Conservation (phyloP, 1,140 invertebrate species). For the Lucilia cuprina region DNA sequence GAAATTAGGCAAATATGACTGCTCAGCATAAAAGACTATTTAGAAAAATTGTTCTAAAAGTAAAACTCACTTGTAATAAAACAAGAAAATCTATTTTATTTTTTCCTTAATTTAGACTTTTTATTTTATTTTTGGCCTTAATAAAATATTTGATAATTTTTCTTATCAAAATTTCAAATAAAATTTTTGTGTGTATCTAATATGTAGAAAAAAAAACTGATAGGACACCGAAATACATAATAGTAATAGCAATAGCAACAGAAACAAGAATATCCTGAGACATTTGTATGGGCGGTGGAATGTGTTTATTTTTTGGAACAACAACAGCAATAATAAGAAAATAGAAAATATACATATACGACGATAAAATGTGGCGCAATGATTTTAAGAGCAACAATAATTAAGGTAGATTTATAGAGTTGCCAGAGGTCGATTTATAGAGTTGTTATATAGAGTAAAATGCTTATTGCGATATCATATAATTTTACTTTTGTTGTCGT, state of each 20-base stretch:
- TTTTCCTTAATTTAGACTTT: background rate
- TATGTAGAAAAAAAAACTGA: background rate
- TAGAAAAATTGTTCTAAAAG: too few species aligned
- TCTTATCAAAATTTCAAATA: background rate
- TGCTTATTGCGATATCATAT: too few species aligned
- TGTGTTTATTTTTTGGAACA: background rate
- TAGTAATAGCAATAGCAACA: background rate
- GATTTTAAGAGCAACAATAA: background rate
- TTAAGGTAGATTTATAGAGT: background rate
- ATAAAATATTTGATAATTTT: background rate
- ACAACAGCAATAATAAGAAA: background rate
- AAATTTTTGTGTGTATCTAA: background rate
- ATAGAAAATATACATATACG: background rate
- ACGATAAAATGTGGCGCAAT: background rate
- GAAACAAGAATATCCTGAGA: conserved; percentile 2
- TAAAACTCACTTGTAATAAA: too few species aligned
- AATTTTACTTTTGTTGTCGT: too few species aligned
- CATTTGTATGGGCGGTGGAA: conserved; percentile 9
- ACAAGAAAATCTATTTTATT: background rate
- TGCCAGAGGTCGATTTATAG: too few species aligned
- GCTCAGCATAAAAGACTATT: background rate
- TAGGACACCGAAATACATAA: background rate
- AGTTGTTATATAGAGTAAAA: too few species aligned
- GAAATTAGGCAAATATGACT: background rate
- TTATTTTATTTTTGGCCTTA: background rate